These are phyloP conservation scores for Catharus bicknelli DNA, from an alignment of 2,113 vertebrate genomes.

Conservation along the genomic window DNA sequence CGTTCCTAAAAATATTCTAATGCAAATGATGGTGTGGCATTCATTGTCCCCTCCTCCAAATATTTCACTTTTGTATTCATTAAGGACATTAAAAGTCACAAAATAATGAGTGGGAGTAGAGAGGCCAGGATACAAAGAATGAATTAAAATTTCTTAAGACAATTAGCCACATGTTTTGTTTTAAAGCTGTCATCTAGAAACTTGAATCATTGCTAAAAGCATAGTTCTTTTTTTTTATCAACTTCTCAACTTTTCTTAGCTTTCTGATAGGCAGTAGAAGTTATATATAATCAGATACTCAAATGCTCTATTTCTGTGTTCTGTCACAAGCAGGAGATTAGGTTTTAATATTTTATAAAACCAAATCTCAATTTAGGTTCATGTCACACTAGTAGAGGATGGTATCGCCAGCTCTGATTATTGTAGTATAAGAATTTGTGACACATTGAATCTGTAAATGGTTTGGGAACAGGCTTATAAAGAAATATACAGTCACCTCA, in stretches of 20 bases:
- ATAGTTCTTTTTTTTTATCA: background rate
- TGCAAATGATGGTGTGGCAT: background rate
- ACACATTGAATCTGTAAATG: background rate
- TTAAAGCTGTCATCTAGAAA: background rate
- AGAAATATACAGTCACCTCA: background rate
- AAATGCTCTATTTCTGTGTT: background rate
- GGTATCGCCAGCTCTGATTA: background rate
- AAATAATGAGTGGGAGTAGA: background rate
- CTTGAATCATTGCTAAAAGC: background rate
- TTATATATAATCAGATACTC: background rate
- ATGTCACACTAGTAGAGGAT: background rate
- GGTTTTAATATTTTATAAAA: background rate
- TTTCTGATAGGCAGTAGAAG: background rate
- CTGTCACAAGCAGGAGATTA: background rate
- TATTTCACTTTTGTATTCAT: background rate
- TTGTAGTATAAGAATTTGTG: background rate
- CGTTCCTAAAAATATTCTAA: constrained; percentile 4
- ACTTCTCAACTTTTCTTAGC: background rate
- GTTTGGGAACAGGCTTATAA: background rate
- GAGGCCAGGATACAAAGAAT: background rate
- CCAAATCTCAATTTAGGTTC: background rate
- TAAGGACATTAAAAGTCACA: background rate
- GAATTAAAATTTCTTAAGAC: background rate
- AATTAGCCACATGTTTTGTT: background rate
- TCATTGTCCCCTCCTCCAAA: background rate